Evolutionary conservation across 2,888 invertebrate species (phyloP), one percentile per base, ranked within the genome.

Genomic region (Lasioglossum villosulum): DNA sequence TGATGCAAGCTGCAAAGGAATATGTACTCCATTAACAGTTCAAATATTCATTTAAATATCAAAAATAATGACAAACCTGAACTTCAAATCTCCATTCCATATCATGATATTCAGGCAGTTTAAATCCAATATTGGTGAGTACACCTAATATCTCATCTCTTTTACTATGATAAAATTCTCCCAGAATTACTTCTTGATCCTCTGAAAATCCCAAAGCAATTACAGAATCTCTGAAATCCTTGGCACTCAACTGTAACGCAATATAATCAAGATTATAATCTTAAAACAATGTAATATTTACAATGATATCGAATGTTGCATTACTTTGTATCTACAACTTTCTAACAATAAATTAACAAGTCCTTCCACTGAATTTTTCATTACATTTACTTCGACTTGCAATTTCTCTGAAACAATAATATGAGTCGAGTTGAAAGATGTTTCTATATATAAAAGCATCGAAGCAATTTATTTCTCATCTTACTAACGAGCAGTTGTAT

Each of bases 321-420:
- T 82, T 94, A 97, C 97, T 95, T 97, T 97, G 87, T 97, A 96
- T 95, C 97, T 97, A 90, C 97, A 97, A 88, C 97, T 96, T 95
- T 98, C 96, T 30, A 97, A 95, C 75, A 98, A 95, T 75, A 98
- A 95, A 94, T 97, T 97, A n/a, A 97, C 96, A 78, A 98, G 94
- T 34, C 97, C 97, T 95, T 97, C 97, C 23, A 98, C 96, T 68
- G 97, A 96, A 93, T 96, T 96, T 93, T 96, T 96, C 42, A 97
- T 96, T 73, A 95, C 93, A 86, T 96, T 95, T 16, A 96, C 84
- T 56, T 96, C 95, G 23, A 96, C 96, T 80, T 96, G 95, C 70
- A 97, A 93, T 93, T 97, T 97, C 91, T 97, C 97, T 97, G 95
- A 95, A 83, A 81, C 34, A 74, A 79, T 45, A 73, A 37, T 12